Evolutionary conservation across 2,888 invertebrate species (phyloP).

Genomic region (Eristalis intricaria): DNA sequence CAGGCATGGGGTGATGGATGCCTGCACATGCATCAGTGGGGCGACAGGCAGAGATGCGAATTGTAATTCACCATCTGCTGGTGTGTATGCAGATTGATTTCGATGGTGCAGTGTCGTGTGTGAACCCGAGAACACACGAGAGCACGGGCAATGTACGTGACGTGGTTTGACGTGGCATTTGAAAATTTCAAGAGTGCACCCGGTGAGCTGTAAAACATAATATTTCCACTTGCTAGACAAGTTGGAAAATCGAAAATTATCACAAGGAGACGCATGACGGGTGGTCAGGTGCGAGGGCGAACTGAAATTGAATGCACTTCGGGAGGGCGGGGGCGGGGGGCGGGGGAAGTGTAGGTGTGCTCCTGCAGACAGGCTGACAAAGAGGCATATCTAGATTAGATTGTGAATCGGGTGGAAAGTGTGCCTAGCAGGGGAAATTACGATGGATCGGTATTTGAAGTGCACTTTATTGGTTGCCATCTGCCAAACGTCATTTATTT

Average conservation of each 20-base stretch:
- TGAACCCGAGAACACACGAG: not conserved
- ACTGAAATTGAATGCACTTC: not conserved
- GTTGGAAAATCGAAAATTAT: not conserved
- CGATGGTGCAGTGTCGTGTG: slow-evolving; percentile 9
- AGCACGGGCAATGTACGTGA: slow-evolving; percentile 10
- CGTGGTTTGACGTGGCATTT: slow-evolving; percentile 24
- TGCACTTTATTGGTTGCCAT: not conserved
- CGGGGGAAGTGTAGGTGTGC: not conserved
- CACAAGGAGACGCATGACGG: not conserved
- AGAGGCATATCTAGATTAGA: not conserved
- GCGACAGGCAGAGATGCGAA: slow-evolving; percentile 21
- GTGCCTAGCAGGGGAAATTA: not conserved
- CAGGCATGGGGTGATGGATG: slow-evolving; percentile 24
- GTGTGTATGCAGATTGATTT: slow-evolving; percentile 49
- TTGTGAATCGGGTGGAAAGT: not conserved
- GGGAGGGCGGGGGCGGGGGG: not conserved
- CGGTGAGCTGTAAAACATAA: slow-evolving; percentile 33
- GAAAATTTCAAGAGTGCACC: not conserved
- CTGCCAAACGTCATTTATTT: no score
- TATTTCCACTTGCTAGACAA: slow-evolving; percentile 24
- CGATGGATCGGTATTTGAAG: not conserved
- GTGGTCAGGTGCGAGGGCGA: not conserved
- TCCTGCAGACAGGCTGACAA: not conserved
- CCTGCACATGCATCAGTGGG: slow-evolving; percentile 19
- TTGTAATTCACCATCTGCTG: slow-evolving; percentile 37